These are phyloP conservation scores for Perca flavescens DNA, from an alignment of 2,113 vertebrate species.

Conservation along the genomic window DNA sequence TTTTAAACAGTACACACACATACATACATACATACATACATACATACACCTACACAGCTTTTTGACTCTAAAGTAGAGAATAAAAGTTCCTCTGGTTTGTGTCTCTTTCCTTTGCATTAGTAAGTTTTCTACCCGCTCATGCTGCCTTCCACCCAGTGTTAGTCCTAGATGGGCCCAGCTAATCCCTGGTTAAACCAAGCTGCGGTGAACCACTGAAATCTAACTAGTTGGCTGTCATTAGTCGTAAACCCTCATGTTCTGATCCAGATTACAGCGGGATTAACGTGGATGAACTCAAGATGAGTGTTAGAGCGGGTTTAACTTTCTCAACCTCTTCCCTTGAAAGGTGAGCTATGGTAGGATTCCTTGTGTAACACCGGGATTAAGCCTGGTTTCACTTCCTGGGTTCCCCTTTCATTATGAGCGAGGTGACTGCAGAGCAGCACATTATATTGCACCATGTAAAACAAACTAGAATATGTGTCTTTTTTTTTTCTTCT, in stretches of 20 bases:
- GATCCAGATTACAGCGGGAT: constrained; percentile 82
- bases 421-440: constrained; percentile 64
- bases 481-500: neutral
- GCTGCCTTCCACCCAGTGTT: constrained; percentile 56
- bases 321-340: constrained; percentile 79
- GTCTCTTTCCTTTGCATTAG: constrained; percentile 43
- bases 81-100: constrained; percentile 39
- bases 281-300: constrained; percentile 80
- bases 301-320: constrained; percentile 79
- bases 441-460: constrained; percentile 22
- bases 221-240: constrained; percentile 84
- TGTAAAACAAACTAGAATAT: constrained; percentile 22
- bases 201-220: constrained; percentile 70
- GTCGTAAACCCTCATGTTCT: constrained; percentile 75
- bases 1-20: constrained; percentile 43
- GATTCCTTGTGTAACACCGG: constrained; percentile 74
- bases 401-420: constrained; percentile 73
- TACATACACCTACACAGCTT: constrained; percentile 37
- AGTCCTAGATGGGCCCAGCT: constrained; percentile 65
- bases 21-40: neutral
- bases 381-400: constrained; percentile 79
- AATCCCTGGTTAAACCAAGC: constrained; percentile 80
- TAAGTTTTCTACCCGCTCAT: constrained; percentile 47
- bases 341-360: constrained; percentile 75
- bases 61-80: constrained; percentile 36